A percentile compares a stretch with the other conserved stretches of the same genome.
phyloP scores from a whole-genome alignment of 2,888 invertebrate genomes.

The Hydroisotoma schaefferi region DNA sequence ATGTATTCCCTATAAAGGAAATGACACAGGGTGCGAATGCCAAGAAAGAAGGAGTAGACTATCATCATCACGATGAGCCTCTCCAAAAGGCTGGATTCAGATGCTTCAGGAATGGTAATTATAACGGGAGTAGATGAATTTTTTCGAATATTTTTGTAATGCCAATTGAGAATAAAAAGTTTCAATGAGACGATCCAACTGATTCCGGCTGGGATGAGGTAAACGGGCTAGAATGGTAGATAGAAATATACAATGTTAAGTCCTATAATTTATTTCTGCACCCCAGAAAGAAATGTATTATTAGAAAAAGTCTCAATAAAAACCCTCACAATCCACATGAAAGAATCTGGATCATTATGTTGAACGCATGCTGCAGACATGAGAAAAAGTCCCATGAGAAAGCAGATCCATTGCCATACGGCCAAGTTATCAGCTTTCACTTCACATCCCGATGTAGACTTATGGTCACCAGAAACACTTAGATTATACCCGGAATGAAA shows the following conservation, averaged over 20 bases:
- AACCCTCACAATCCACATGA: conserved; percentile 43
- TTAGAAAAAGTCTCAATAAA: background rate
- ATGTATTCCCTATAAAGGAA: conserved; percentile 2
- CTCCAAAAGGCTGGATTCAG: too few species aligned
- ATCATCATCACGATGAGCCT: conserved; percentile 22
- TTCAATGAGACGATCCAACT: conserved; percentile 8
- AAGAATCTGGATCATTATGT: conserved; percentile 42
- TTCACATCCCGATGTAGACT: too few species aligned
- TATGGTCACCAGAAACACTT: too few species aligned
- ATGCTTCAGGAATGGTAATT: too few species aligned
- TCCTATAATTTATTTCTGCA: background rate
- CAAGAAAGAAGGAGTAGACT: conserved; percentile 30
- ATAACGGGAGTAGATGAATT: too few species aligned
- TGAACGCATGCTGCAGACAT: conserved; percentile 37
- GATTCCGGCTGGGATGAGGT: conserved; percentile 29
- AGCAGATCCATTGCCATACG: conserved; percentile 26
- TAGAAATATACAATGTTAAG: background rate
- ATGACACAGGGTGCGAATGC: conserved; percentile 31
- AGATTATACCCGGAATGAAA: too few species aligned
- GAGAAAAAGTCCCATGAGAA: conserved; percentile 37
- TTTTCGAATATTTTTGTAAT: too few species aligned
- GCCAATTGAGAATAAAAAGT: background rate
- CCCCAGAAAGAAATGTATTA: background rate
- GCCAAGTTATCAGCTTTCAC: too few species aligned
- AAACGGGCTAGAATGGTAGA: conserved; percentile 22